A percentile compares a stretch with the other conserved stretches of the same genome.
These are phyloP conservation scores for Tupaia tana DNA, from an alignment of 2,113 vertebrate species.

Conservation along the genomic window DNA sequence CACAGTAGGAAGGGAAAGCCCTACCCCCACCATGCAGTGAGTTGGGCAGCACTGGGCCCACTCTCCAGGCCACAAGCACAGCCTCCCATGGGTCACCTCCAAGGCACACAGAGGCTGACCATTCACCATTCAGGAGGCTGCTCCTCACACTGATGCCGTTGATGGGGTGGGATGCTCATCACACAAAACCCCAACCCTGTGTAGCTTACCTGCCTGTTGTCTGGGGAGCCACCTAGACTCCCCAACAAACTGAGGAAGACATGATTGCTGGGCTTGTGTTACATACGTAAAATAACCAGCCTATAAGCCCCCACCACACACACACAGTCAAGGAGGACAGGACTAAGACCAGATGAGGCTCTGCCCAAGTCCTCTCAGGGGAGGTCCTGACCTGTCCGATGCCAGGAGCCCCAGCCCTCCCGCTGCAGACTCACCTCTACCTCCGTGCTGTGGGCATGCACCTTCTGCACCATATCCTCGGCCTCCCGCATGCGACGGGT, in stretches of 20 bases:
- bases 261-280: too few species aligned
- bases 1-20: not conserved
- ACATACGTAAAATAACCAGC: not conserved
- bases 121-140: too few species aligned
- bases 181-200: too few species aligned
- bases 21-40: not conserved
- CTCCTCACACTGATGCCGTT: not conserved
- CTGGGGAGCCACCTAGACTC: not conserved
- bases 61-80: not conserved
- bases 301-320: not conserved
- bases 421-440: slow-evolving; percentile 90
- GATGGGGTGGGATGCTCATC: not conserved
- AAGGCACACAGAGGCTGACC: not conserved
- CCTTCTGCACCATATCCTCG: slow-evolving; percentile 93
- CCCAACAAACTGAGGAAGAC: not conserved
- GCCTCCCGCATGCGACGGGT: slow-evolving; percentile 92
- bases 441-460: slow-evolving; percentile 90
- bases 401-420: not conserved
- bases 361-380: not conserved
- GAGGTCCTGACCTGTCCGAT: not conserved
- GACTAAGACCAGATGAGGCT: too few species aligned
- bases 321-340: too few species aligned
- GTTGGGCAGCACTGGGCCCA: not conserved
- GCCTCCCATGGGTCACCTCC: not conserved
- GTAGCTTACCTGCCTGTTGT: not conserved